Conservation (phyloP, 2,888 invertebrate species). For the Xestia rhomboidea region DNA sequence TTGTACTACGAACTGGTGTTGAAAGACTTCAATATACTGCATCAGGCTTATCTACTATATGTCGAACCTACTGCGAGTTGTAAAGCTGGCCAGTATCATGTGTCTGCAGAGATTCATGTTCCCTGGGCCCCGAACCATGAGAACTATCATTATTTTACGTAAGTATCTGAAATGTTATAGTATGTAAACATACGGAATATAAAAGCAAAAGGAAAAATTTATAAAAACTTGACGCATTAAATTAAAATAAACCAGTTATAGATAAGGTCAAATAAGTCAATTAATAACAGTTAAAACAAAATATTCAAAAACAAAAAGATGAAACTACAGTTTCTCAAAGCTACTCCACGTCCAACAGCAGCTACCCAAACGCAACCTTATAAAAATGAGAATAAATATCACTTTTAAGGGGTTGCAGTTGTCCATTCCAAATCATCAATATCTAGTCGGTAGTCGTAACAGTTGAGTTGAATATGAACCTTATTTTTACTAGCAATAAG, state of each 20-base stretch:
- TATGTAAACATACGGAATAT: background rate
- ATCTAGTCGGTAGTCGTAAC: background rate
- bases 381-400: background rate
- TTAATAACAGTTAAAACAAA: background rate
- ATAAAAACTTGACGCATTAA: background rate
- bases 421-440: background rate
- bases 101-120: constrained; percentile 91
- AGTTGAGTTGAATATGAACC: background rate
- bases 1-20: constrained; percentile 92
- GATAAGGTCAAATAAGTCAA: background rate
- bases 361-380: background rate
- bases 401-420: background rate
- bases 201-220: background rate
- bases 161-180: constrained; percentile 72
- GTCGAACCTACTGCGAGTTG: constrained; percentile 90
- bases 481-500: background rate
- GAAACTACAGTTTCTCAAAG: background rate
- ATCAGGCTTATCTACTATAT: constrained; percentile 91
- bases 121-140: constrained; percentile 93
- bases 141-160: constrained; percentile 91
- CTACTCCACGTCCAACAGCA: background rate
- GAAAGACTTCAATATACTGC: constrained; percentile 89
- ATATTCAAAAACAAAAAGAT: background rate
- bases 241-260: background rate
- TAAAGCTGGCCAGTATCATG: constrained; percentile 86